Evolutionary conservation across 2,113 vertebrate genomes (phyloP), one percentile per base, ranked within the genome.

Genomic region (Salvelinus alpinus): DNA sequence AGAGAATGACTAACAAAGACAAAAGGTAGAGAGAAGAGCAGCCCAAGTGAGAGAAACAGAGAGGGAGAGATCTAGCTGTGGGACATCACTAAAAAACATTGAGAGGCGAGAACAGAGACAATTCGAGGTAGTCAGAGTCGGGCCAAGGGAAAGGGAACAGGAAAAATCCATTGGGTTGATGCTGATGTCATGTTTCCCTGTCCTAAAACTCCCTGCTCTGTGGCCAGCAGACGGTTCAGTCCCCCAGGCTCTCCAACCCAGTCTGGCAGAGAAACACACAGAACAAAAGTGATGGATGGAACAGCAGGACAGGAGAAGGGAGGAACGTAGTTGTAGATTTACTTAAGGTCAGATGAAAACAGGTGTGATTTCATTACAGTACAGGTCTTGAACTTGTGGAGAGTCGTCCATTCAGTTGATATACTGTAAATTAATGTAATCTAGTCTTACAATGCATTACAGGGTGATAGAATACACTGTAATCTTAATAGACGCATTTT

Each of bases 111-210:
- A 38, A n/a, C 1, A 11, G 74, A 81, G 64, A 72, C 78, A 66
- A 11, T 31, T 24, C 18, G 54, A 72, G 67, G 71, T 59, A 47
- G 80, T 57, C 51, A 44, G 74, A 76, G 71, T 70, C 44, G 70
- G 80, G 64, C 71, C 72, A 48, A 29, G 29, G 80, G 75, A 86
- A 66, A 14, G 54, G 64, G 16, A 84, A 84, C 80, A 82, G 88
- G 72, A 74, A 66, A 87, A 86, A 85, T 81, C 78, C 80, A 88
- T 89, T 69, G 82, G 59, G 84, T 62, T 90, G 84, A 87, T 87
- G 78, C 79, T 9, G 76, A 75, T 77, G 79, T 78, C 83, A 59
- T 87, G 82, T 87, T 79, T 75, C 2, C 69, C 44, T 73, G 73
- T 82, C 78, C 80, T 76, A 2, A 62, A 54, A 72, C 76, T 80